Evolutionary conservation across 2,113 vertebrate species (phyloP).

Genomic region (Grallaria varia): DNA sequence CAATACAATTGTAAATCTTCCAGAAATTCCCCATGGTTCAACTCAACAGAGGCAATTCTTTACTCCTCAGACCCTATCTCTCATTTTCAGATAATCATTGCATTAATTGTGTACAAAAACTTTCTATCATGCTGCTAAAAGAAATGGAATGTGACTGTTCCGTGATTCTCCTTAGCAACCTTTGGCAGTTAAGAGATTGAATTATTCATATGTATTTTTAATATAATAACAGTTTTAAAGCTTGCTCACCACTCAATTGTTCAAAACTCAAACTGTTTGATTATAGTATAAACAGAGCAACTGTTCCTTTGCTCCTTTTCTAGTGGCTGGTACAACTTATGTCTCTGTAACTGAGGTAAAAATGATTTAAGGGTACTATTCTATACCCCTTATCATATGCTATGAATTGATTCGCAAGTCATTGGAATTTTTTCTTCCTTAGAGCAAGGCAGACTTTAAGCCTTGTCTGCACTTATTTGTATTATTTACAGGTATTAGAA

Average conservation of each 20-base stretch:
- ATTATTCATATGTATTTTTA: constrained; percentile 10
- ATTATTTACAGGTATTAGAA: not conserved
- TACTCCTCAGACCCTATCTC: constrained; percentile 71
- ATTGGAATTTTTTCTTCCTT: not conserved
- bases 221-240: not conserved
- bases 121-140: constrained; percentile 77
- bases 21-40: constrained; percentile 72
- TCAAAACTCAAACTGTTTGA: not conserved
- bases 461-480: not conserved
- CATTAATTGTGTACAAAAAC: constrained; percentile 76
- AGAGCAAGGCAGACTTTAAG: not conserved
- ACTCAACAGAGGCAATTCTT: constrained; percentile 70
- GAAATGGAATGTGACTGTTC: constrained; percentile 74
- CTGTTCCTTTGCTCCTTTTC: not conserved
- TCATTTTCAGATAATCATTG: constrained; percentile 73
- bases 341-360: not conserved
- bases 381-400: not conserved
- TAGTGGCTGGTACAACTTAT: not conserved
- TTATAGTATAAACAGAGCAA: not conserved
- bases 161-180: constrained; percentile 69
- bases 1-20: constrained; percentile 74
- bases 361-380: not conserved
- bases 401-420: not conserved
- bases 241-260: not conserved
- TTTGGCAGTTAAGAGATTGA: constrained; percentile 65